phyloP scores from a whole-genome alignment of 2,888 invertebrate species.

The Epistrophella euchroma region DNA sequence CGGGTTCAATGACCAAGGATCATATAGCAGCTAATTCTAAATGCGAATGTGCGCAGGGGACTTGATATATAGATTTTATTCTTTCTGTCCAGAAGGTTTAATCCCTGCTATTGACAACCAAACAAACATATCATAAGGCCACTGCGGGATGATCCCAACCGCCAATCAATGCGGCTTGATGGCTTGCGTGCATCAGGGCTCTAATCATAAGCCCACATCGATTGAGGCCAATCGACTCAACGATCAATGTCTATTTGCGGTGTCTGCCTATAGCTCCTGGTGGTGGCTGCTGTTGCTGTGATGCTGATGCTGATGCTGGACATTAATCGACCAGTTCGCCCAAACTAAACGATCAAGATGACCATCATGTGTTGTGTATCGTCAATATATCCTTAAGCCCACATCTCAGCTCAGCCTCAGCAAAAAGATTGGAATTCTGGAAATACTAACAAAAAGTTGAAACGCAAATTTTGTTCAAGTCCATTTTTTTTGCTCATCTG shows the following conservation, averaged over 20 bases:
- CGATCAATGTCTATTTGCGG: constrained; percentile 75
- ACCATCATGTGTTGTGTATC: constrained; percentile 16
- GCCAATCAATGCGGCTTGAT: constrained; percentile 63
- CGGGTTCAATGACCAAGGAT: constrained; percentile 60
- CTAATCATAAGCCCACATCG: constrained; percentile 74
- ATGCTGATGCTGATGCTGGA: constrained; percentile 48
- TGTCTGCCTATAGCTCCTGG: constrained; percentile 71
- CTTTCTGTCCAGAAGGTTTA: constrained; percentile 43
- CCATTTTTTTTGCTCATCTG: background rate
- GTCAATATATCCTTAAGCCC: background rate
- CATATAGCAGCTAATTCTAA: constrained; percentile 50
- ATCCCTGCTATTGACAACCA: constrained; percentile 74
- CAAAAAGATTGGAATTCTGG: constrained; percentile 69
- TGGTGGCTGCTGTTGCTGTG: constrained; percentile 42
- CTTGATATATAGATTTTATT: constrained; percentile 38
- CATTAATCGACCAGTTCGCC: constrained; percentile 53
- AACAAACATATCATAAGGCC: constrained; percentile 73
- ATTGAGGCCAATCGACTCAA: constrained; percentile 70
- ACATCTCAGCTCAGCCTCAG: background rate
- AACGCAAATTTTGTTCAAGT: constrained; percentile 65
- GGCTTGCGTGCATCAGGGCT: constrained; percentile 71
- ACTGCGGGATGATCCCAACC: constrained; percentile 67
- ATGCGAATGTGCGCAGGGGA: constrained; percentile 40
- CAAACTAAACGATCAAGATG: constrained; percentile 45
- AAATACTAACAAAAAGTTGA: constrained; percentile 37